Conservation (phyloP, 37 sponge, comb jelly and placozoan genomes). For the Trichoplax adhaerens region DNA sequence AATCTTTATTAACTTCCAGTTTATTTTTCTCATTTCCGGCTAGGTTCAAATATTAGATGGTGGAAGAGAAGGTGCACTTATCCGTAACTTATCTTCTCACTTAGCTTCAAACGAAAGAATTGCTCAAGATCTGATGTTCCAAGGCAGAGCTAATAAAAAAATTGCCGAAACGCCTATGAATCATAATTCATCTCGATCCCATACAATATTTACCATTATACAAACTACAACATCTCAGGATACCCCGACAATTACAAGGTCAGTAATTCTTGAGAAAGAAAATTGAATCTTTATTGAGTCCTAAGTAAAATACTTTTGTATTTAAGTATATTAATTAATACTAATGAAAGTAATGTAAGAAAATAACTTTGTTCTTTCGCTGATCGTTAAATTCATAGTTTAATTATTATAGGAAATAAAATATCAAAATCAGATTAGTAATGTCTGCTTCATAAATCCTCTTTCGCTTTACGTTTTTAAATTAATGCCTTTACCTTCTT, state of each 20-base stretch:
- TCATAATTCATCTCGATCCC: conserved; percentile 67
- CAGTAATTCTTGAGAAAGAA: not conserved
- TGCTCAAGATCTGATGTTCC: conserved; percentile 64
- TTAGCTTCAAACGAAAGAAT: conserved; percentile 65
- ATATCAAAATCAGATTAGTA: no score
- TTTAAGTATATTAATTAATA: no score
- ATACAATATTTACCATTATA: conserved; percentile 58
- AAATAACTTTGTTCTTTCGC: no score
- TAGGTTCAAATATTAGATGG: conserved; percentile 36
- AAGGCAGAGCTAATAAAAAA: conserved; percentile 34
- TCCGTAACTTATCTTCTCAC: conserved; percentile 59
- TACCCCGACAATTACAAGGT: conserved; percentile 42
- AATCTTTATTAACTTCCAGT: not conserved
- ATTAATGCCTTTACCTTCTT: no score
- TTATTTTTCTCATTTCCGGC: no score
- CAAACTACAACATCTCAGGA: conserved; percentile 37
- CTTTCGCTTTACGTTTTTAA: no score
- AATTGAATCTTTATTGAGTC: no score
- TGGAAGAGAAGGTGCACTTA: conserved; percentile 16
- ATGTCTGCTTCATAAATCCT: no score
- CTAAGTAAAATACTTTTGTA: no score
- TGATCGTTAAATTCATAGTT: no score
- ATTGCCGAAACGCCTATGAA: conserved; percentile 86
- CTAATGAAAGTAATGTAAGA: no score
- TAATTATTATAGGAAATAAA: no score